phyloP scores from a whole-genome alignment of 2,113 vertebrate genomes.

The human region DNA sequence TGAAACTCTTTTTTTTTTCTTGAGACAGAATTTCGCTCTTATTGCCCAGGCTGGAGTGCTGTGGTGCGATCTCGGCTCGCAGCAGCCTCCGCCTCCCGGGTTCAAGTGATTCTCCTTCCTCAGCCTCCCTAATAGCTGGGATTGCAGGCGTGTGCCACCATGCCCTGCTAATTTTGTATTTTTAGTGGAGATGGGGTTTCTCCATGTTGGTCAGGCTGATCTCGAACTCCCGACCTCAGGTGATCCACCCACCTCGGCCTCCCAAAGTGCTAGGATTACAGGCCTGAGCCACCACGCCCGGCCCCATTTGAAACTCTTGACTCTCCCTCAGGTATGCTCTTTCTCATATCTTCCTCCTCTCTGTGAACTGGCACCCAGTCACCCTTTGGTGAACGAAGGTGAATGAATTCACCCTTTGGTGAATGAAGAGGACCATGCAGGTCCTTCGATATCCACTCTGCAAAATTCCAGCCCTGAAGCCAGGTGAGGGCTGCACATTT shows the following conservation, averaged over 20 bases:
- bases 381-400: neutral
- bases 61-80: too few relatives aligned
- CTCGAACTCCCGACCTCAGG: neutral
- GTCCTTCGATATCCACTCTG: neutral
- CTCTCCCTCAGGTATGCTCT: neutral
- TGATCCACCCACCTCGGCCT: neutral
- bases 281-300: neutral
- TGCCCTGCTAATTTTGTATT: too few relatives aligned
- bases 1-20: neutral
- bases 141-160: too few relatives aligned
- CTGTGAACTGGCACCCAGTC: neutral
- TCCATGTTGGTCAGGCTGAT: neutral
- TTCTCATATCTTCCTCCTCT: neutral
- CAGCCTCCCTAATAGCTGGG: too few relatives aligned
- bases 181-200: too few relatives aligned
- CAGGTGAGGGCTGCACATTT: too few relatives aligned
- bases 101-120: too few relatives aligned
- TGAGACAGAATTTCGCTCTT: too few relatives aligned
- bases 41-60: too few relatives aligned
- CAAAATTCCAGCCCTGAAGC: neutral
- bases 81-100: too few relatives aligned
- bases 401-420: neutral
- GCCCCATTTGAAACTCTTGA: neutral
- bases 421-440: neutral
- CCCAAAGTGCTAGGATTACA: neutral